Base-by-base conservation (phyloP, 2,888 invertebrate genomes). In the Alcis repandata region DNA sequence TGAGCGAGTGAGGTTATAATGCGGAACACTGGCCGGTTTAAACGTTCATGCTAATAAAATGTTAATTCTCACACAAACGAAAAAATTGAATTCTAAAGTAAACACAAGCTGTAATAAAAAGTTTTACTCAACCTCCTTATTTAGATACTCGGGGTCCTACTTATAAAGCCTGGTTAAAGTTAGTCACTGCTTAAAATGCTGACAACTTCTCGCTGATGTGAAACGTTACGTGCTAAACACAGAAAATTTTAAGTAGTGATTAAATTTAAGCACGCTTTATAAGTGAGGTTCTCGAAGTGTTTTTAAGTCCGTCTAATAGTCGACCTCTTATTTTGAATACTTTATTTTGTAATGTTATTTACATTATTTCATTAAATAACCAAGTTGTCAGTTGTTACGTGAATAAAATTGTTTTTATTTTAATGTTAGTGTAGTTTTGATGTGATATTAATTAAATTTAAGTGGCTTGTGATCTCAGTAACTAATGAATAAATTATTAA, bases 391-490 rank as follows among this genome's bases (percentile, higher is more conserved):
- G 40, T 36, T 53, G 9, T 27, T 41, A 56, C 40, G 52, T 57
- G 38, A 63, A 43, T 40, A 20, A 72, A 70, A 64, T 72, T 68
- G 64, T 66, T 63, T 32, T 70, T 74, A 70, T 68, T 57, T 64
- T 65, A 59, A 68, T 67, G 71, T 73, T 79, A 74, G 76, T 78
- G 75, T 79, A 73, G 73, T 82, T 27, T 84, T 78, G 75, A 74
- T 79, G 83, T 87, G 79, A 84, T 85, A 78, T 83, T 81, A 82
- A 78, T 86, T 86, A 86, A 85, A 84, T 85, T 85, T 83, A 88
- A 85, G 87, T 88, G 81, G 83, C 78, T 89, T 89, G 91, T 91
- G 92, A 92, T 92, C 92, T 92, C 92, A 91, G 80, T 87, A 79
- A 70, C 73, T 66, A 68, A 72, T 89, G 17, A 60, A 90, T 87